Percentiles rank a stretch among this genome's conserved stretches.
These are phyloP conservation scores for Amiota communis DNA, from an alignment of 2,888 invertebrate species.

Conservation along the genomic window DNA sequence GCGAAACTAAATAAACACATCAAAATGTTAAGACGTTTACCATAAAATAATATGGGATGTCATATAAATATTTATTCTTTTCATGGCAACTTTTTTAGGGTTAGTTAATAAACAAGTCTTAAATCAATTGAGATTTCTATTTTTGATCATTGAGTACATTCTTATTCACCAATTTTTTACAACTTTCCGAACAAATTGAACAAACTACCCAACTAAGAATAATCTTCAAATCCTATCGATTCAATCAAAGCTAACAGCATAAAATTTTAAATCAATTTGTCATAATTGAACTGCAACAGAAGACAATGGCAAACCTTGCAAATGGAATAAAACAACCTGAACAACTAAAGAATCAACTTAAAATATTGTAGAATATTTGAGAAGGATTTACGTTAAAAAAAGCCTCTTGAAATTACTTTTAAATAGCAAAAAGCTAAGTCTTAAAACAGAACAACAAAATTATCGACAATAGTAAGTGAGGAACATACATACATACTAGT, in stretches of 20 bases:
- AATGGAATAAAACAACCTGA: slow-evolving; percentile 46
- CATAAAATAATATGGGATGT: no score
- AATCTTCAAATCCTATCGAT: slow-evolving; percentile 6
- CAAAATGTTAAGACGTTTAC: no score
- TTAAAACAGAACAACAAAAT: slow-evolving; percentile 11
- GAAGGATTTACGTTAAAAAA: slow-evolving; percentile 9
- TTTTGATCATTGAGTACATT: no score
- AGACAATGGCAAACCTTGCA: slow-evolving; percentile 39
- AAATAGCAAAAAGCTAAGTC: slow-evolving; percentile 21
- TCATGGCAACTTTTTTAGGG: no score
- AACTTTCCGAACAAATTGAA: background rate
- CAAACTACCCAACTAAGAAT: slow-evolving; percentile 13
- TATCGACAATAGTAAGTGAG: slow-evolving; percentile 2
- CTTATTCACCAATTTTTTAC: no score
- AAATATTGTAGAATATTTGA: slow-evolving; percentile 36
- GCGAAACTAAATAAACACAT: no score
- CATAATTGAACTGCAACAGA: slow-evolving; percentile 5
- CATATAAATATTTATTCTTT: no score
- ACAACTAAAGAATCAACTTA: slow-evolving; percentile 37
- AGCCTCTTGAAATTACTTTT: slow-evolving; percentile 20
- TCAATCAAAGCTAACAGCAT: slow-evolving; percentile 23
- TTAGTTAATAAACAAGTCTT: no score
- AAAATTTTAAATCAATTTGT: slow-evolving; percentile 29
- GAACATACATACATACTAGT: slow-evolving; percentile 34
- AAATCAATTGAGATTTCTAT: no score